A percentile compares a stretch with the other conserved stretches of the same genome.
Conservation (phyloP, 1,140 invertebrate species). For the Tachypleus tridentatus region DNA sequence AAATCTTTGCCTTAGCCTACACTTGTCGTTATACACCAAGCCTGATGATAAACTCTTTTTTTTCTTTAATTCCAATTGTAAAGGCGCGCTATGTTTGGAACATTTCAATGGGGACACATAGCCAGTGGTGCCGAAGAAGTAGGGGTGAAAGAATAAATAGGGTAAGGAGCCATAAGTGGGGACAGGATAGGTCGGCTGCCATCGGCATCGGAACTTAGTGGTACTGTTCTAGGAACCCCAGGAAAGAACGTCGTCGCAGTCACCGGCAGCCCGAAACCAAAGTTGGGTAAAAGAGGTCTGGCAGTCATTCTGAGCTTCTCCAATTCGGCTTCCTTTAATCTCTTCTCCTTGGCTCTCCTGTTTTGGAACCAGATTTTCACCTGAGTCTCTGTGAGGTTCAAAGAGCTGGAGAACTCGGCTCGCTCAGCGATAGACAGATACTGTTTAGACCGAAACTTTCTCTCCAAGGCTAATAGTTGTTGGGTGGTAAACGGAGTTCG, state of each 20-base stretch:
- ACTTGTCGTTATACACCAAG: no score
- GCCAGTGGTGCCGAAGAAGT: not conserved
- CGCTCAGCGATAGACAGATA: constrained; percentile 92
- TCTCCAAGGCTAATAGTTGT: constrained; percentile 84
- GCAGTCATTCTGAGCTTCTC: constrained; percentile 35
- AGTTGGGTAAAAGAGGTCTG: constrained; percentile 13
- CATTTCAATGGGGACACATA: constrained; percentile 5
- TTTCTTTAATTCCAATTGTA: no score
- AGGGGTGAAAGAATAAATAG: constrained; percentile 13
- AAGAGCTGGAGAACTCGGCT: constrained; percentile 85
- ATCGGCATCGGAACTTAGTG: constrained; percentile 9
- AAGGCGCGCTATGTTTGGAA: no score
- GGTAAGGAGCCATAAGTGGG: constrained; percentile 8
- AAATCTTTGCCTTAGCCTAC: no score
- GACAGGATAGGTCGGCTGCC: constrained; percentile 7
- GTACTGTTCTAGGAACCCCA: constrained; percentile 12
- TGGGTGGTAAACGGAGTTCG: constrained; percentile 95
- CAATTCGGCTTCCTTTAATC: constrained; percentile 34
- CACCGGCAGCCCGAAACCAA: constrained; percentile 4
- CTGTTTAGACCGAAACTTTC: constrained; percentile 92
- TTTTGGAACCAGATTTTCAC: constrained; percentile 40
- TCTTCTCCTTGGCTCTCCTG: constrained; percentile 41
- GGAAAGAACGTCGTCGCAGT: constrained; percentile 6
- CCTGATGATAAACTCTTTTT: no score
- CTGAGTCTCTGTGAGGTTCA: constrained; percentile 85